phyloP scores from a whole-genome alignment of 1,140 invertebrate genomes.

The Pogonomyrmex barbatus region DNA sequence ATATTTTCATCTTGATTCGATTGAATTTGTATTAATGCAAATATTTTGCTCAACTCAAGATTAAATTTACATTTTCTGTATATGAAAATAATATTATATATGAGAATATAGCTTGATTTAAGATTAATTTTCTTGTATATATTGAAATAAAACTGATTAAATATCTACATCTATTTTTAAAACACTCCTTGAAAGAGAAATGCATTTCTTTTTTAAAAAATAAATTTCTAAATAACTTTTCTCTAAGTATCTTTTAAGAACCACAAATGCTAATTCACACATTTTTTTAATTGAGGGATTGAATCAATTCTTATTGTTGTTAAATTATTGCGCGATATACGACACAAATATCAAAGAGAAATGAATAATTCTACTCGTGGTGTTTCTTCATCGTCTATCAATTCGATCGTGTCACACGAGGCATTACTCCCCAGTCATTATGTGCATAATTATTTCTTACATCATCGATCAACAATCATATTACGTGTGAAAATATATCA shows the following conservation, averaged over 20 bases:
- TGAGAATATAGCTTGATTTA: too few relatives aligned
- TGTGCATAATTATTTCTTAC: conserved; percentile 30
- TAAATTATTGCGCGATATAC: background rate
- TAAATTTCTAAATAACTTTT: background rate
- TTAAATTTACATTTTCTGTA: too few relatives aligned
- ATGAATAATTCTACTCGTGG: conserved; percentile 28
- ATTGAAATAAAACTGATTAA: too few relatives aligned
- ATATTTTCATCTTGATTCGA: too few relatives aligned
- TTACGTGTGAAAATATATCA: background rate
- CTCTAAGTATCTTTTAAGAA: background rate
- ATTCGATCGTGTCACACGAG: conserved; percentile 3
- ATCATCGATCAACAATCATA: conserved; percentile 22
- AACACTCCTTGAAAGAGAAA: background rate
- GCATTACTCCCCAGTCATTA: background rate
- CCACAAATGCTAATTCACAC: background rate
- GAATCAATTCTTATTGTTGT: conserved; percentile 9
- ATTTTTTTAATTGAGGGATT: background rate
- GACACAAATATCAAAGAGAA: background rate
- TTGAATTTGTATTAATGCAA: too few relatives aligned
- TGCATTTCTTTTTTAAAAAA: background rate
- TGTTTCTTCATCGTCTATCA: conserved; percentile 5
- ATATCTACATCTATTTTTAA: background rate
- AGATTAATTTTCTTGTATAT: too few relatives aligned
- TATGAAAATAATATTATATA: too few relatives aligned
- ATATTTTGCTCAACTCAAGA: too few relatives aligned